Evolutionary conservation across 2,797 vertebrate species (phyloP), one percentile per base, ranked within the genome.

Genomic region (Gymnothorax reevesii): DNA sequence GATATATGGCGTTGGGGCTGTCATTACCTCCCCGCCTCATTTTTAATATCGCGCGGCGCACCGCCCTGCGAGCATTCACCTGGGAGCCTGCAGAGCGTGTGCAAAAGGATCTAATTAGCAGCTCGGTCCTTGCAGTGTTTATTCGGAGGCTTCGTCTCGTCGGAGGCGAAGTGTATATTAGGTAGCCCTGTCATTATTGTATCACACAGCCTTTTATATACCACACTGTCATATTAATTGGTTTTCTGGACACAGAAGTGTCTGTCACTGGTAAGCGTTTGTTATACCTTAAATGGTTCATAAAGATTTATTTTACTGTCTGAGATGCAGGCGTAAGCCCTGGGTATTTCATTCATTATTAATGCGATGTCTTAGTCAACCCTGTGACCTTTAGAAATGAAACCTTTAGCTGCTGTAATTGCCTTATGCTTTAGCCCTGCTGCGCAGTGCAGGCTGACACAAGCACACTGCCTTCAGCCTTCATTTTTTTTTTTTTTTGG

Each of bases 11-110:
- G 33, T 90, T 89, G 89, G 73, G 77, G 90, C 91, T 88, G 75
- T 88, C 88, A 66, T 20, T 86, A 20, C 85, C 91, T 92, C 86
- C 86, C 84, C 86, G 17, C 88, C 86, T 87, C 84, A 69, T 91
- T 82, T 88, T 87, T 91, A 88, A 89, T 90, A 87, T 69, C n/a
- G 55, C 49, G 73, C 75, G 13, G 57, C 83, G 85, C 52, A 57
- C 86, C 49, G 86, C 55, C 27, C 64, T 62, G 27, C 17, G 13
- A 8, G 33, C 33, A 42, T 84, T 66, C 83, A 64, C 57, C 0
- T 42, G 83, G 83, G 83, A 20, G 52, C 1, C 20, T 33, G n/a
- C 83, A 64, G 83, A 84, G 59, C 83, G 66, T 84, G 83, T 84
- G 83, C 60, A 52, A 84, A 84, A 64, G n/a, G 83, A 60, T 62